Conservation (phyloP, 2,797 vertebrate genomes). For the Mareca strepera region DNA sequence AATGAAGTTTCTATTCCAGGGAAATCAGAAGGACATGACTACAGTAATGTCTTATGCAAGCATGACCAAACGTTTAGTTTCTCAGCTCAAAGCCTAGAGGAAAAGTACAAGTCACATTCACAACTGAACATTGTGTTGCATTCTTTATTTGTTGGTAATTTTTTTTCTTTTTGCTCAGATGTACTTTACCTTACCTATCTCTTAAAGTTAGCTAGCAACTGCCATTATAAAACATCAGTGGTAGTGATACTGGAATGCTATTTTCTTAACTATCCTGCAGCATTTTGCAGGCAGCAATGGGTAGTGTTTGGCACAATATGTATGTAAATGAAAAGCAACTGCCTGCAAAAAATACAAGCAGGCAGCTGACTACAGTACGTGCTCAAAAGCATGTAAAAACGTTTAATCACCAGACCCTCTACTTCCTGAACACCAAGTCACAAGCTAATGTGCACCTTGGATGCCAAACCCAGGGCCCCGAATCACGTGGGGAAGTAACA, state of each 20-base stretch:
- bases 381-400: neutral
- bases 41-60: neutral
- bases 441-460: neutral
- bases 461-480: neutral
- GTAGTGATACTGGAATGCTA: neutral
- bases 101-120: conserved; percentile 9
- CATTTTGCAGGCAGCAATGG: neutral
- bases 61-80: neutral
- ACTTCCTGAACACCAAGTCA: neutral
- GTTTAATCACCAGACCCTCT: neutral
- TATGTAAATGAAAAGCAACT: conserved; percentile 15
- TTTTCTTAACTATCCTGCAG: neutral
- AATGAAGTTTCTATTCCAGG: neutral
- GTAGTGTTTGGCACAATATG: neutral
- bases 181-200: conserved; percentile 16
- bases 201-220: neutral
- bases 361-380: conserved; percentile 33
- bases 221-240: neutral
- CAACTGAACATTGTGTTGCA: neutral
- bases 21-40: conserved; percentile 26
- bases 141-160: neutral
- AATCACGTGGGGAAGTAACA: fast-evolving
- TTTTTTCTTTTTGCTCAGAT: neutral
- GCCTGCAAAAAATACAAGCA: neutral
- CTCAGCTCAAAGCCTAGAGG: conserved; percentile 15